These are phyloP conservation scores for Syrphus vitripennis DNA, from an alignment of 2,888 invertebrate genomes.

Conservation along the genomic window DNA sequence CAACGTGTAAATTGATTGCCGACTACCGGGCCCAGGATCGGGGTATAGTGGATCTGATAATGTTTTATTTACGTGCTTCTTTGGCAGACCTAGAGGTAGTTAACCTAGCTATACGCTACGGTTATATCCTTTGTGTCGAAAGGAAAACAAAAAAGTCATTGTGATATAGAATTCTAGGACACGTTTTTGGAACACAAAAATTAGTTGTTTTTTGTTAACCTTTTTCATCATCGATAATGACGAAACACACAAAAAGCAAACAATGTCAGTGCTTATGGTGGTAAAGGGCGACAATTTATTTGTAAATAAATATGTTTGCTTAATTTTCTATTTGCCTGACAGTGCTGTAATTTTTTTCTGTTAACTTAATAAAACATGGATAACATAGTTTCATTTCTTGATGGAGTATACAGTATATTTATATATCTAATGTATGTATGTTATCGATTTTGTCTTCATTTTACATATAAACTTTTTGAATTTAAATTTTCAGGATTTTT, in stretches of 20 bases:
- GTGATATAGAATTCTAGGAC: slow-evolving; percentile 26
- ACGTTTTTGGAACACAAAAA: slow-evolving; percentile 63
- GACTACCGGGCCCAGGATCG: slow-evolving; percentile 25
- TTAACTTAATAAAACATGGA: background rate
- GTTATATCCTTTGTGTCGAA: slow-evolving; percentile 20
- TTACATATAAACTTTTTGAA: background rate
- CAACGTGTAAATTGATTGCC: slow-evolving; percentile 69
- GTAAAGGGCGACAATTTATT: slow-evolving; percentile 65
- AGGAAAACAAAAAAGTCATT: slow-evolving; percentile 68
- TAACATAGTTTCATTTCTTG: slow-evolving; percentile 25
- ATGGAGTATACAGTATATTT: background rate
- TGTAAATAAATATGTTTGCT: slow-evolving; percentile 66
- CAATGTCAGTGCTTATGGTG: slow-evolving; percentile 16
- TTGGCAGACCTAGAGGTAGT: slow-evolving; percentile 63
- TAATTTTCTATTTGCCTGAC: slow-evolving; percentile 49
- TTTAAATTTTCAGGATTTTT: background rate
- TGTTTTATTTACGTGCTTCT: slow-evolving; percentile 69
- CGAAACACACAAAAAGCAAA: slow-evolving; percentile 29
- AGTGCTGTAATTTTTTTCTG: slow-evolving; percentile 27
- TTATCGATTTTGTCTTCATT: slow-evolving; percentile 32
- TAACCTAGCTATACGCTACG: slow-evolving; percentile 40
- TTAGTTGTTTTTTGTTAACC: slow-evolving; percentile 34
- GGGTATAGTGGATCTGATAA: slow-evolving; percentile 64
- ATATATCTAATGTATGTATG: background rate
- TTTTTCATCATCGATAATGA: slow-evolving; percentile 54